Base-by-base conservation (phyloP, 2,797 vertebrate genomes). In the Tamandua tetradactyla region DNA sequence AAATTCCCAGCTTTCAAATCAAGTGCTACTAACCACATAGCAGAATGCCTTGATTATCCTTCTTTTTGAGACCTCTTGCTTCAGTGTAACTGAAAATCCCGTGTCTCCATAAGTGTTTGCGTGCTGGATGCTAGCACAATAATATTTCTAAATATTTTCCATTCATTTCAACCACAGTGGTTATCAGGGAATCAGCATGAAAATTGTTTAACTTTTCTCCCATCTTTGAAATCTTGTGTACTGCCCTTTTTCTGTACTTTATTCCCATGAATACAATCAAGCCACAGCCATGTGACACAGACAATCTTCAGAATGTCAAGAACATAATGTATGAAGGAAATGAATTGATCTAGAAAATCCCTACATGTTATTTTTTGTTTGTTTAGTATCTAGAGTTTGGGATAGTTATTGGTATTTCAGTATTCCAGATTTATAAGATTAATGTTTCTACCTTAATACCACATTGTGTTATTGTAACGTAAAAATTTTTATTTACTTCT, bases 251-350 rank as follows among this genome's bases (percentile, higher is more conserved):
- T 68, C 62, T 94, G 66, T 81, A 27, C 27, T 92, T 75, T 27
- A 47, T 91, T 89, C 35, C 49, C 52, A 90, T 88, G 32, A 86
- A 86, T 66, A 69, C 20, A 83, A 18, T 8, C 80, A 76, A 80
- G 40, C 44, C 2, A 1, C 14, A 83, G 2, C 42, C 11, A 44
- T 71, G 30, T 87, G 59, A 93, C 94, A n/a, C 25, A 74, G 15
- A 25, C 4, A 81, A 25, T 55, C 12, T 72, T 85, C 76, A 93
- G 81, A 93, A 80, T 86, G 42, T 92, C 52, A 95, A 85, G 27
- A 80, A 37, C 13, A 64, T 30, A 66, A 17, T 49, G 76, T 13
- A 35, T 37, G 14, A 7, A 68, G 68, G n/a, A 95, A 96, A 79
- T 49, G 20, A 0, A 13, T 75, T 82, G 10, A 42, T 91, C 76